Base-by-base conservation (phyloP, 2,113 vertebrate genomes). In the Agelaius phoeniceus region DNA sequence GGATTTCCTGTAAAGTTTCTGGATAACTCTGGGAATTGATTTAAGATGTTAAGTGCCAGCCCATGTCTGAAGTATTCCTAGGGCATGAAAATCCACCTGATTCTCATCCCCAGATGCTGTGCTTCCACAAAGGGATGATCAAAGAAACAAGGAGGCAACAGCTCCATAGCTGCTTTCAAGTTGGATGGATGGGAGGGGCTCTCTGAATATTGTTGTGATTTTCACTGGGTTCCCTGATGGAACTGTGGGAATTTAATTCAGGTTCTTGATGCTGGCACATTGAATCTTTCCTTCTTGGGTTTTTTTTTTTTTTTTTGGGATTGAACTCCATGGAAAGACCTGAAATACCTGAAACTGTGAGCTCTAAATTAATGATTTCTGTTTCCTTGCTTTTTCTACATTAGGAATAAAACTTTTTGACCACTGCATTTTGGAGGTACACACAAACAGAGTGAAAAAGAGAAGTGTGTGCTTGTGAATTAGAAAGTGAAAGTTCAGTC, bases 1-100 rank as follows among this genome's bases (percentile, higher is more conserved):
- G 75, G 87, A 94, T 83, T 96, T 93, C 43, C 23, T 57, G 17
- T 52, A 12, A 89, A 83, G 43, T 82, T 95, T 86, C 72, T 0
- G 0, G 46, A n/a, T 55, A 86, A 81, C 85, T 88, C 59, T 92
- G 81, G 75, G 95, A 93, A 93, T 82, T 89, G 28, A 89, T 91
- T 88, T 88, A 62, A 83, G 84, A 86, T 83, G 37, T 75, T 51
- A 72, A 80, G 72, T 90, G 52, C 71, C 72, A 93, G 71, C 89
- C 75, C 41, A 26, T 88, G 57, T 71, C 48, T 86, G 72, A 77
- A 66, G 14, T 77, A 30, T 84, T 67, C 85, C 71, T 73, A 44
- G 37, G 73, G 62, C 63, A 74, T n/a, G 51, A 67, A 94, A 90
- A 93, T 81, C 41, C 57, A 80, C 61, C 82, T 71, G 80, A 52